phyloP scores from a whole-genome alignment of 2,797 vertebrate genomes.

The Geotrypetes seraphini region DNA sequence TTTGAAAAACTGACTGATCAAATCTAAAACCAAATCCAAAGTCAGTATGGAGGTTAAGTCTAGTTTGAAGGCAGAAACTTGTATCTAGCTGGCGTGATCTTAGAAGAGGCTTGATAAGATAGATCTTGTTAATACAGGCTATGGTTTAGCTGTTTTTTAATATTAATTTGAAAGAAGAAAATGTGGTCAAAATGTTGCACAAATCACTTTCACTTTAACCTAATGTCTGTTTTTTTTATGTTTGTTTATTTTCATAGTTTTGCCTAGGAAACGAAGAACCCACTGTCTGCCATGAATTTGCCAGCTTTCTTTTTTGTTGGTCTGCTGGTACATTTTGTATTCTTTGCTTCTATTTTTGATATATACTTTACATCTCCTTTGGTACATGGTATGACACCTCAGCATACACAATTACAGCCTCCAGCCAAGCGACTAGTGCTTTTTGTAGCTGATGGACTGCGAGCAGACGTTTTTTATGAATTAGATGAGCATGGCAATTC shows the following conservation, averaged over 20 bases:
- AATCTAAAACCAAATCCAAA: too few species aligned
- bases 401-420: conserved; percentile 54
- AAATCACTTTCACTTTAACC: too few species aligned
- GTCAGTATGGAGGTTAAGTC: too few species aligned
- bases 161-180: too few species aligned
- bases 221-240: neutral
- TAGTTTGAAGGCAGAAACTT: too few species aligned
- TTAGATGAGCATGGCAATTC: conserved; percentile 43
- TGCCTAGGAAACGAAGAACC: neutral
- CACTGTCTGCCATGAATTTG: conserved; percentile 46
- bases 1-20: too few species aligned
- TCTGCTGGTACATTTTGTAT: conserved; percentile 79
- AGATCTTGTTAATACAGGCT: too few species aligned
- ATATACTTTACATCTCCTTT: conserved; percentile 96
- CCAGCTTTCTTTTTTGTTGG: conserved; percentile 71
- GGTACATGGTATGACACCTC: conserved; percentile 89
- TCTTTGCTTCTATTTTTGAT: conserved; percentile 92
- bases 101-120: too few species aligned
- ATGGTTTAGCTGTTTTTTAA: too few species aligned
- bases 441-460: conserved; percentile 85
- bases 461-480: conserved; percentile 76
- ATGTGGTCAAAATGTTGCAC: too few species aligned
- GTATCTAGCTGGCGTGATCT: too few species aligned
- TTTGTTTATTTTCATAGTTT: conserved; percentile 8
- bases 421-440: conserved; percentile 82